Conservation (phyloP, 2,888 invertebrate genomes). For the Drosophila mettleri region DNA sequence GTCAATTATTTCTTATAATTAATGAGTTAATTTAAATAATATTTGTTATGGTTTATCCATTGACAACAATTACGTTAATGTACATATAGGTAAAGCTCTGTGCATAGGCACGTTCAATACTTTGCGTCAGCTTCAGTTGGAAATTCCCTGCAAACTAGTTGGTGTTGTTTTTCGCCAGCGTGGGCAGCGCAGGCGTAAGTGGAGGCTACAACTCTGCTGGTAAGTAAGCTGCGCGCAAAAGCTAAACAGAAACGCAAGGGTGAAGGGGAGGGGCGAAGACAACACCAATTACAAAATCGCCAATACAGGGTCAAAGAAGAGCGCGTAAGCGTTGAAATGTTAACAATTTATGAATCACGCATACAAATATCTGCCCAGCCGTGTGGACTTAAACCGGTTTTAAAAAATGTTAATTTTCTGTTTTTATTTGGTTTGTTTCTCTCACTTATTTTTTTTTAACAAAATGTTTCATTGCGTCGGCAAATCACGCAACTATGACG, state of each 20-base stretch:
- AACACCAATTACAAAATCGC: slow-evolving; percentile 69
- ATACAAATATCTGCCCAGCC: slow-evolving; percentile 20
- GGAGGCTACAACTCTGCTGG: slow-evolving; percentile 19
- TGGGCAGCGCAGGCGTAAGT: slow-evolving; percentile 53
- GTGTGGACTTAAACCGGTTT: slow-evolving; percentile 56
- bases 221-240: slow-evolving; percentile 24
- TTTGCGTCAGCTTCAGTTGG: slow-evolving; percentile 41
- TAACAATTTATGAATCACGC: slow-evolving; percentile 68
- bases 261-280: slow-evolving; percentile 11
- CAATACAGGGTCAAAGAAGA: slow-evolving; percentile 71
- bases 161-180: slow-evolving; percentile 12
- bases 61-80: slow-evolving; percentile 13
- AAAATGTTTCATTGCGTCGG: slow-evolving; percentile 31
- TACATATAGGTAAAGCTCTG: neutral
- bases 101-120: slow-evolving; percentile 29
- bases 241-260: slow-evolving; percentile 27
- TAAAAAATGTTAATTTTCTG: slow-evolving; percentile 57
- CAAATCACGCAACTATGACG: slow-evolving; percentile 64
- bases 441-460: slow-evolving; percentile 2
- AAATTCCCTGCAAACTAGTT: slow-evolving; percentile 51
- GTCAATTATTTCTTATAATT: neutral
- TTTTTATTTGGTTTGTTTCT: slow-evolving; percentile 48
- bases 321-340: slow-evolving; percentile 55
- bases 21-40: neutral
- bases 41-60: slow-evolving; percentile 16